Base-by-base conservation (phyloP, 1,140 invertebrate genomes). In the Limonius californicus region DNA sequence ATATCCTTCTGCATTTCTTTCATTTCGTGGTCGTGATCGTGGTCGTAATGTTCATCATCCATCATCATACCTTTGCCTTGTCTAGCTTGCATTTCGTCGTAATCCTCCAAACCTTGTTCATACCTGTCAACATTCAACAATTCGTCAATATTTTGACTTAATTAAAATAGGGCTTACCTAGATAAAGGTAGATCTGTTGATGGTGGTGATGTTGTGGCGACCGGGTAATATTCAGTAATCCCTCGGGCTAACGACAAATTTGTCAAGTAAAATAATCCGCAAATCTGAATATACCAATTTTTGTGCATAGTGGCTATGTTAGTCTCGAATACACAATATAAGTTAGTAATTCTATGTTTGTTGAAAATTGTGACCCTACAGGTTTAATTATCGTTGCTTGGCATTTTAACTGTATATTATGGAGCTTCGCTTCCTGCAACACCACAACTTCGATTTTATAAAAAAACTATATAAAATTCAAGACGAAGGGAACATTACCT, bases 1-100 rank as follows among this genome's bases (percentile, higher is more conserved):
- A 79, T 77, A 61, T 70, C 70, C 30, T 76, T 67, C 3, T 64
- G 59, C 42, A 54, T 56, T 70, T 63, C 74, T 63, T 7, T 73
- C 57, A 23, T 70, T 21, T 76, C 70, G 3, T 74, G 61, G 54
- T 75, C 58, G 57, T 66, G 57, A 18, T 69, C 43, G 2, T 68
- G 58, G 9, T 27, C 9, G 3, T 4, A 4, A 12, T 66, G 59
- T 12, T 72, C 62, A 27, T 65, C 58, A 56, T 68, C 59, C 35
- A 27, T 18, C 59, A 61, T 66, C 71, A 75, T 75, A 14, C 69
- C 75, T 65, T 72, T 68, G 9, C 58, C 61, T 65, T 73, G 59
- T 35, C 70, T 62, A 32, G 61, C 42, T 63, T 67, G 54, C 15
- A 62, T 67, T 67, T 73, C 69, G 56, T 74, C 72, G 50, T 70